These are phyloP conservation scores for Cephus pygmeus DNA, from an alignment of 2,888 invertebrate genomes.

Conservation along the genomic window DNA sequence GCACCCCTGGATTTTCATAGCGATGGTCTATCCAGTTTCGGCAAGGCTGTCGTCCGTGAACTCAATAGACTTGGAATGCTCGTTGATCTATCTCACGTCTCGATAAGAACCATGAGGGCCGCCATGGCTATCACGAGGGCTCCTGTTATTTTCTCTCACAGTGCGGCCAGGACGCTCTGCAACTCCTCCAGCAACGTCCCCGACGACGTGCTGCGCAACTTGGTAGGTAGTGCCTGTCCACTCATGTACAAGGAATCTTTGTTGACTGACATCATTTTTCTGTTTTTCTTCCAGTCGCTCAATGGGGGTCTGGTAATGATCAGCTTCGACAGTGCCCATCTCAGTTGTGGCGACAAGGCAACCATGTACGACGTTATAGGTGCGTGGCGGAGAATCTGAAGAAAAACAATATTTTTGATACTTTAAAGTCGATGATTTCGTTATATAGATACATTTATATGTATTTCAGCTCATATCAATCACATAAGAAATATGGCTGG, in stretches of 20 bases:
- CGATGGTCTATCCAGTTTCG: constrained; percentile 59
- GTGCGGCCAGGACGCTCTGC: constrained; percentile 73
- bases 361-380: constrained; percentile 73
- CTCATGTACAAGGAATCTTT: not conserved
- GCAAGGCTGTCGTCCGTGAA: constrained; percentile 73
- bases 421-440: not conserved
- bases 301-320: constrained; percentile 77
- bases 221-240: constrained; percentile 56
- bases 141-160: constrained; percentile 76
- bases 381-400: constrained; percentile 45
- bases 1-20: constrained; percentile 58
- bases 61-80: constrained; percentile 79
- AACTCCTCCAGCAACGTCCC: constrained; percentile 72
- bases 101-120: constrained; percentile 73
- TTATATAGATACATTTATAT: not conserved
- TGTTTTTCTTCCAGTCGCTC: constrained; percentile 66
- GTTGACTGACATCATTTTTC: not conserved
- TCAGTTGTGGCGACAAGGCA: constrained; percentile 71
- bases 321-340: constrained; percentile 73
- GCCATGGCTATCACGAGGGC: constrained; percentile 72
- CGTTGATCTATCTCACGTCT: constrained; percentile 75
- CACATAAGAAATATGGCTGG: constrained; percentile 75
- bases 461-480: constrained; percentile 71
- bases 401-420: not conserved
- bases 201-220: constrained; percentile 69